A percentile compares a stretch with the other conserved stretches of the same genome.
These are phyloP conservation scores for Chiloscyllium punctatum DNA, from an alignment of 2,797 vertebrate genomes.

Conservation along the genomic window DNA sequence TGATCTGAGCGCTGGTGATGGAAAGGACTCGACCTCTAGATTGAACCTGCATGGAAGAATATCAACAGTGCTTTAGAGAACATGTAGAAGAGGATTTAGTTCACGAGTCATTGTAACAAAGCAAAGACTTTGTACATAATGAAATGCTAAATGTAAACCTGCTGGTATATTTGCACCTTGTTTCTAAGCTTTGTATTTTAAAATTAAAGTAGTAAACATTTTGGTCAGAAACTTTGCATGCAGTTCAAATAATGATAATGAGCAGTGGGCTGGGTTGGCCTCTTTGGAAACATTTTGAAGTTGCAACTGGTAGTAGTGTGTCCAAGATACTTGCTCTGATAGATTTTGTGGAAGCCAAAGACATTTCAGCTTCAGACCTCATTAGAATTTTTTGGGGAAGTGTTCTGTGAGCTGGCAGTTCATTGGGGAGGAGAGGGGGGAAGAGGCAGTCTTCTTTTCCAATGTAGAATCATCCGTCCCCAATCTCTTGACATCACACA, in stretches of 20 bases:
- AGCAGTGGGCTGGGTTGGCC: neutral
- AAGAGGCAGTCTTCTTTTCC: neutral
- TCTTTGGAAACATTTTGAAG: neutral
- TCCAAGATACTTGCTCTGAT: neutral
- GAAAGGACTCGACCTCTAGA: conserved; percentile 76
- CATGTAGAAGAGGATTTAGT: neutral
- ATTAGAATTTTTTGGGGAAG: neutral
- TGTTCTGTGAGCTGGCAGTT: neutral
- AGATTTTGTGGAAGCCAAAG: neutral
- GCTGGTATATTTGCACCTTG: neutral
- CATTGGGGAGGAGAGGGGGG: neutral
- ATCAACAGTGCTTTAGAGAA: neutral
- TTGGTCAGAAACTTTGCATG: neutral
- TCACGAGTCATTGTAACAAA: neutral
- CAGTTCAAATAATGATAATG: neutral
- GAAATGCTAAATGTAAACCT: neutral
- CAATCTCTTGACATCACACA: neutral
- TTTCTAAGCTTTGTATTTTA: neutral
- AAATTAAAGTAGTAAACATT: neutral
- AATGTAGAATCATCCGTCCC: neutral
- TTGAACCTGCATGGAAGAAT: conserved; percentile 62
- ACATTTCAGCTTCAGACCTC: neutral
- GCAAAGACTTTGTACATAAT: neutral
- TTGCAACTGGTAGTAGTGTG: neutral
- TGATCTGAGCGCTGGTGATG: conserved; percentile 74